phyloP scores from a whole-genome alignment of 2,888 invertebrate species.

The Hetaerina titia region DNA sequence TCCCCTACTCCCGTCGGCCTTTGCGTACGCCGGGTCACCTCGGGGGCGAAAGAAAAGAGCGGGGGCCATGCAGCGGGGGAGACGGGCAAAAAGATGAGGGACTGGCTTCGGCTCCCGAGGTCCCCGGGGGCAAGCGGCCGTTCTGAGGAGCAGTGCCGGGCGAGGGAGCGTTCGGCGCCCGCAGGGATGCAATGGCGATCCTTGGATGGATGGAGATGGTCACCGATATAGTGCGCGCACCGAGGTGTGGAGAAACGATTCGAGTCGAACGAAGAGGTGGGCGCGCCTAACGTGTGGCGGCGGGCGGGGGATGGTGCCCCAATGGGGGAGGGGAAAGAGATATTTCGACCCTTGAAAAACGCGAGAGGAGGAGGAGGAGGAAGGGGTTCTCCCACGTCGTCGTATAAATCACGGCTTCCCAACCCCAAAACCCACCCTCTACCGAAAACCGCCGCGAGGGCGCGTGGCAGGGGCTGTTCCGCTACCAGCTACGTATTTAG shows the following conservation, averaged over 20 bases:
- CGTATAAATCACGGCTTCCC: too few relatives aligned
- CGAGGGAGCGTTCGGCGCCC: background rate
- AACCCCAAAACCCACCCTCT: too few relatives aligned
- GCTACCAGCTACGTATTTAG: too few relatives aligned
- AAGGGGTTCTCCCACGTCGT: too few relatives aligned
- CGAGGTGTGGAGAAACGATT: conserved; percentile 27
- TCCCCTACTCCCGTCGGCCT: too few relatives aligned
- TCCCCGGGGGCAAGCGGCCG: too few relatives aligned
- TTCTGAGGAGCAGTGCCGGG: too few relatives aligned
- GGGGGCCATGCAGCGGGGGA: too few relatives aligned
- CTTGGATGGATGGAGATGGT: background rate
- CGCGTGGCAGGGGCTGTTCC: too few relatives aligned
- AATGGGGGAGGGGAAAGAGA: background rate
- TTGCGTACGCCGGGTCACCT: too few relatives aligned
- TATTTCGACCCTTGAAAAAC: background rate
- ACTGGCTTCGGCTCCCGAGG: background rate
- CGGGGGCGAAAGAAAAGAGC: too few relatives aligned
- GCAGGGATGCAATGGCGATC: background rate
- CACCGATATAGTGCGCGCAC: background rate
- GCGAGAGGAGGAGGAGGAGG: background rate
- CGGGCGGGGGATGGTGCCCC: background rate
- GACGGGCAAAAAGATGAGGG: background rate
- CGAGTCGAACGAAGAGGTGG: background rate
- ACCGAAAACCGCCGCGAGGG: too few relatives aligned
- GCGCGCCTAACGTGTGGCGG: background rate